A percentile compares a stretch with the other conserved stretches of the same genome.
phyloP scores from a whole-genome alignment of 2,888 invertebrate genomes.

The Nymphalis c-album region DNA sequence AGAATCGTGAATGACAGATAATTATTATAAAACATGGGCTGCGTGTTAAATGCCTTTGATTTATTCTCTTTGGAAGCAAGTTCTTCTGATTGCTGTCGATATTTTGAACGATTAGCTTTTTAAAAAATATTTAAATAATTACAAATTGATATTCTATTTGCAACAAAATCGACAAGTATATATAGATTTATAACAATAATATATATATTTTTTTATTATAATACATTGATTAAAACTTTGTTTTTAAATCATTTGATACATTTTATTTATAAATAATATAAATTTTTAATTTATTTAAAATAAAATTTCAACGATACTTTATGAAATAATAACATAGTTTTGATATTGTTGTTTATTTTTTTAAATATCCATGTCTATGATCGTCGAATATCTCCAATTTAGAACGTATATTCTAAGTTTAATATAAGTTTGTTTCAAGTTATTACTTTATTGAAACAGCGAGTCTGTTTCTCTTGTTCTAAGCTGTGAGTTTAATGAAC shows the following conservation, averaged over 20 bases:
- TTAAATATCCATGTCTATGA: no score
- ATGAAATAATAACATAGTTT: no score
- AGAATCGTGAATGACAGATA: conserved; percentile 16
- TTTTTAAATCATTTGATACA: no score
- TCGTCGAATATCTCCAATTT: no score
- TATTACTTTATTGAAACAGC: conserved; percentile 24
- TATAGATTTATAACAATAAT: no score
- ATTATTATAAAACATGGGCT: conserved; percentile 20
- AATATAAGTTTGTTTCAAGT: conserved; percentile 6
- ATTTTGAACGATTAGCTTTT: background rate
- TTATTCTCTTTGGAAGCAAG: background rate
- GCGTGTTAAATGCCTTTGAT: conserved; percentile 15
- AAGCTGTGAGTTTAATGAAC: conserved; percentile 31
- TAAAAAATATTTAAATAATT: background rate
- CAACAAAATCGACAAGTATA: no score
- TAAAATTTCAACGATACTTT: no score
- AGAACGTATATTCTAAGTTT: background rate
- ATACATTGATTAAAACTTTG: no score
- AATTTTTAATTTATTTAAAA: no score
- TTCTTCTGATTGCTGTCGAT: background rate
- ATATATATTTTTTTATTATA: no score
- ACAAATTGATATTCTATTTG: background rate
- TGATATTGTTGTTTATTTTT: no score
- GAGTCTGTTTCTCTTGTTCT: conserved; percentile 25
- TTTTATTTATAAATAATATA: no score